A percentile compares a stretch with the other conserved stretches of the same genome.
These are phyloP conservation scores for Halcyon chelicuti DNA, from an alignment of 2,797 vertebrate species.

Conservation along the genomic window DNA sequence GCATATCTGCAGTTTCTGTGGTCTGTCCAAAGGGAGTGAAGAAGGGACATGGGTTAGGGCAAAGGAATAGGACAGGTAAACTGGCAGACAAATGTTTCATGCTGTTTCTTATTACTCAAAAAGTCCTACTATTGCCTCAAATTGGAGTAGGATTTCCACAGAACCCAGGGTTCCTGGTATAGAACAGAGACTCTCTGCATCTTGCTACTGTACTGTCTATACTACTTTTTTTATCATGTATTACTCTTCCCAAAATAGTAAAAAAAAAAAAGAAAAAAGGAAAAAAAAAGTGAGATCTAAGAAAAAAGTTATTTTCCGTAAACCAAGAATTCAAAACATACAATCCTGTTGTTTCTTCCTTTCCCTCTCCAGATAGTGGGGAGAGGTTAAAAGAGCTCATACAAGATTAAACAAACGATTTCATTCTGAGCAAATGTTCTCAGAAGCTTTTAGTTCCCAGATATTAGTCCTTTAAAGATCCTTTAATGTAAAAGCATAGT, in stretches of 20 bases:
- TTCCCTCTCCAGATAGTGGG: neutral
- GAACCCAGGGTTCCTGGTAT: neutral
- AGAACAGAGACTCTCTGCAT: neutral
- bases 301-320: neutral
- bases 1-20: neutral
- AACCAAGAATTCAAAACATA: neutral
- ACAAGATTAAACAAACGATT: neutral
- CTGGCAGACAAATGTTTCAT: neutral
- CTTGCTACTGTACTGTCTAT: neutral
- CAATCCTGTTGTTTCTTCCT: neutral
- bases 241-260: neutral
- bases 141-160: neutral
- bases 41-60: neutral
- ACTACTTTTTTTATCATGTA: neutral
- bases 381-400: neutral
- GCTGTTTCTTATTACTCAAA: neutral
- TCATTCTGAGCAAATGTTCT: neutral
- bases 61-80: neutral
- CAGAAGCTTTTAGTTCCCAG: neutral
- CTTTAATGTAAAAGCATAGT: neutral
- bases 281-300: neutral
- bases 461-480: neutral
- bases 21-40: neutral
- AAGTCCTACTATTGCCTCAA: neutral
- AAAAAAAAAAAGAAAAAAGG: neutral